Base-by-base conservation (phyloP, 2,888 invertebrate species). In the Nephrotoma flavescens region DNA sequence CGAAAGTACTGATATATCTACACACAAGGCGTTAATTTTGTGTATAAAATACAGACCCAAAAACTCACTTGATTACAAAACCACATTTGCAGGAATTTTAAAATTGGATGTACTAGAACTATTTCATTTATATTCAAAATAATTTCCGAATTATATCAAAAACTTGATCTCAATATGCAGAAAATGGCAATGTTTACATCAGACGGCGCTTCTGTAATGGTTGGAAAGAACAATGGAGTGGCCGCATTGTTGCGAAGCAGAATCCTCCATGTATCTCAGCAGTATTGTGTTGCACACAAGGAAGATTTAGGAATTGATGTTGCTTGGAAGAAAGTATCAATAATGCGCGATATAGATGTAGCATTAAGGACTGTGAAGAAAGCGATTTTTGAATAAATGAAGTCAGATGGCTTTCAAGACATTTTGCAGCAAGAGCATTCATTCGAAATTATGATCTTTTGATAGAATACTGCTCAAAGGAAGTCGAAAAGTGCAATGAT, bases 351-450 rank as follows among this genome's bases (percentile, higher is more conserved):
- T 44, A 86, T 86, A 4, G 44, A 86, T 44, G 83, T 71, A 86
- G 42, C 42, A 42, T n/a, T 85, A 42, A 19, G 41, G 19, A 71
- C 83, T 15, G 41, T 86, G 45, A 86, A 83, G 42, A 86, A 85
- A 86, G 42, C 47, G n/a, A 86, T 47, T 12, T 86, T 86, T 42
- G 86, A 86, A 84, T 86, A 85, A 86, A 86, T 86, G 86, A 86
- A 86, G 83, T 86, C 45, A 86, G 86, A 86, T 83, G 86, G 86
- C 41, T 86, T 6, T 86, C 86, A 83, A 83, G 83, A 86, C 86
- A 86, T 86, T 86, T 86, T 83, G 83, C 86, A 83, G 86, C 83
- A 86, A 86, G 45, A 86, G 86, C 83, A 83, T 83, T 86, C 41
- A 86, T 83, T 83, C 45, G 83, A 31, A 86, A 86, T 83, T 47